A percentile compares a stretch with the other conserved stretches of the same genome.
Conservation (phyloP, 1,140 invertebrate species). For the Hylaeus volcanicus region DNA sequence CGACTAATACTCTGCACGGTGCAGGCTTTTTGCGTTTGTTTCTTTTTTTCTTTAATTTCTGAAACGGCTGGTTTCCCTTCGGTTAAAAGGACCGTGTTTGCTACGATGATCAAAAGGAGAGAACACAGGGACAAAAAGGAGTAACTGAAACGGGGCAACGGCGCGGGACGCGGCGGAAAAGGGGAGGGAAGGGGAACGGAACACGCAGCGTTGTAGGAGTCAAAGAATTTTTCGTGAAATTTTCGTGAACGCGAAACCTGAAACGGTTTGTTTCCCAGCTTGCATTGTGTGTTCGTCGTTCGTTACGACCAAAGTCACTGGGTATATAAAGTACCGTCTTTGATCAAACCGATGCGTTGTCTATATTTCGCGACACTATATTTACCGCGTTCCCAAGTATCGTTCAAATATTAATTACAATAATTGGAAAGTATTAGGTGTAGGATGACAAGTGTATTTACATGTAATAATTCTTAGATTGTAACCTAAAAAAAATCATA, state of each 20-base stretch:
- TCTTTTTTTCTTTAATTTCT: slow-evolving; percentile 15
- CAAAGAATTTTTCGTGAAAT: slow-evolving; percentile 26
- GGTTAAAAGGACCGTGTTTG: not conserved
- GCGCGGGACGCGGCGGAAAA: not conserved
- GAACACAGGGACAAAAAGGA: slow-evolving; percentile 18
- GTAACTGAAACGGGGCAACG: not conserved
- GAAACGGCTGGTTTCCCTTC: slow-evolving; percentile 15
- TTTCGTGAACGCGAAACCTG: not conserved
- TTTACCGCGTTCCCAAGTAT: too few species aligned
- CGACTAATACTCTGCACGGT: not conserved
- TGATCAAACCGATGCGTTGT: too few species aligned
- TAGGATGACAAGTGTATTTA: too few species aligned
- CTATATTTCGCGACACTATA: too few species aligned
- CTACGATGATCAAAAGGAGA: slow-evolving; percentile 24
- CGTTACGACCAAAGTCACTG: slow-evolving; percentile 12
- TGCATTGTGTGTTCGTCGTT: slow-evolving; percentile 24
- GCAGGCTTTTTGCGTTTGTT: not conserved
- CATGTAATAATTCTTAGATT: too few species aligned
- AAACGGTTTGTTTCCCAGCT: slow-evolving; percentile 5
- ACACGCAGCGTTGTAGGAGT: not conserved
- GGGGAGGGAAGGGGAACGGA: too few species aligned
- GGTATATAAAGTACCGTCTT: too few species aligned
- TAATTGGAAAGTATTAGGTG: too few species aligned
- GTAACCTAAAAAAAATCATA: too few species aligned
- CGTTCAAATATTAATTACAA: too few species aligned